These are phyloP conservation scores for Coptodon bakossiorum DNA, from an alignment of 2,113 vertebrate species.

Conservation along the genomic window DNA sequence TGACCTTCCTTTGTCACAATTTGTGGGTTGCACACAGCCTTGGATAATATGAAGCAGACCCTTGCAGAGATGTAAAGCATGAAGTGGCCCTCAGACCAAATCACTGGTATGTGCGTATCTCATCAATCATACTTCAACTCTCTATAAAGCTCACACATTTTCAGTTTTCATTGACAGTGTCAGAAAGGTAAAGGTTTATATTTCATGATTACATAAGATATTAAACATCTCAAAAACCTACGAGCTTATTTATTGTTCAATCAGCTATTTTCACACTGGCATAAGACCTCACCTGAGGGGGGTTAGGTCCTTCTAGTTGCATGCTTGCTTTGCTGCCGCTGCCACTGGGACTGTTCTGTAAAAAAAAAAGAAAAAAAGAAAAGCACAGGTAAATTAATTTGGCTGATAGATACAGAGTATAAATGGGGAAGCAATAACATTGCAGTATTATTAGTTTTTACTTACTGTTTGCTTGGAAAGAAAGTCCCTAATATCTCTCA, in stretches of 20 bases:
- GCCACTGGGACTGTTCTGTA: not conserved
- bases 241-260: accelerated
- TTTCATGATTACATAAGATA: not conserved
- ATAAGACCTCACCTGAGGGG: not conserved
- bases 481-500: not conserved
- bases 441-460: not conserved
- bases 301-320: accelerated
- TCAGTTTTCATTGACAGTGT: not conserved
- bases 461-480: not conserved
- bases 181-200: not conserved
- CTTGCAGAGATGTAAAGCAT: not conserved
- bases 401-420: not conserved
- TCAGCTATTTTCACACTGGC: not conserved
- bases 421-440: not conserved
- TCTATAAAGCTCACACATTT: not conserved
- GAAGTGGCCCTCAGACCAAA: not conserved
- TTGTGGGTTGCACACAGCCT: not conserved
- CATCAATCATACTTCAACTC: not conserved
- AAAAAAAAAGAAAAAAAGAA: not conserved
- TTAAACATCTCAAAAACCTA: not conserved
- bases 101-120: not conserved
- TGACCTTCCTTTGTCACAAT: not conserved
- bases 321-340: not conserved
- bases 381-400: not conserved
- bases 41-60: no score